Percentiles rank a stretch among this genome's conserved stretches.
These are phyloP conservation scores for Lithosia quadra DNA, from an alignment of 2,888 invertebrate species.

Conservation along the genomic window DNA sequence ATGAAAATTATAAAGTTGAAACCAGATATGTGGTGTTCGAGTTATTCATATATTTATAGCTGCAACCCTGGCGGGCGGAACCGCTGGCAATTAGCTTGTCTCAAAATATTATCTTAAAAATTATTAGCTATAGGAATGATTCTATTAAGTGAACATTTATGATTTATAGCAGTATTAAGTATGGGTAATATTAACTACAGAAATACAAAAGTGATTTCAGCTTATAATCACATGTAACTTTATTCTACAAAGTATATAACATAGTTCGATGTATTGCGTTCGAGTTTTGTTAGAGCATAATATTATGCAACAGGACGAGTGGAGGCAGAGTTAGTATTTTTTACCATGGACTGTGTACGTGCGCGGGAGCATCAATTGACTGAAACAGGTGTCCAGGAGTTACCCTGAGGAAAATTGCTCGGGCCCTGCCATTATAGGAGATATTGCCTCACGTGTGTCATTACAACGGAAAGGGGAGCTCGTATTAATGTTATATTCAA, in stretches of 20 bases:
- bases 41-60: not conserved
- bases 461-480: constrained; percentile 33
- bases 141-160: no score
- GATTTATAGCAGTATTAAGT: no score
- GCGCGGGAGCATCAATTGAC: constrained; percentile 43
- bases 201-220: no score
- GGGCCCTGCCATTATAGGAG: constrained; percentile 31
- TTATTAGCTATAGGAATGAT: no score
- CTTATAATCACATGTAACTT: no score
- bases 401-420: constrained; percentile 39
- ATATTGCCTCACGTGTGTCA: constrained; percentile 42
- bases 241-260: no score
- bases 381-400: constrained; percentile 24
- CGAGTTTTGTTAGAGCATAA: not conserved
- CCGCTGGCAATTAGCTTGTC: not conserved
- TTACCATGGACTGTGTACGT: constrained; percentile 15
- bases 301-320: not conserved
- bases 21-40: not conserved
- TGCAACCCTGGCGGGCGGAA: not conserved
- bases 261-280: no score
- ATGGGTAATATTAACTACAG: no score
- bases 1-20: not conserved
- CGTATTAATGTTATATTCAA: constrained; percentile 23
- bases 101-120: no score
- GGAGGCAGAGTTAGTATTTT: constrained; percentile 6